These are phyloP conservation scores for Eupeodes latifasciatus DNA, from an alignment of 2,888 invertebrate species.

Conservation along the genomic window DNA sequence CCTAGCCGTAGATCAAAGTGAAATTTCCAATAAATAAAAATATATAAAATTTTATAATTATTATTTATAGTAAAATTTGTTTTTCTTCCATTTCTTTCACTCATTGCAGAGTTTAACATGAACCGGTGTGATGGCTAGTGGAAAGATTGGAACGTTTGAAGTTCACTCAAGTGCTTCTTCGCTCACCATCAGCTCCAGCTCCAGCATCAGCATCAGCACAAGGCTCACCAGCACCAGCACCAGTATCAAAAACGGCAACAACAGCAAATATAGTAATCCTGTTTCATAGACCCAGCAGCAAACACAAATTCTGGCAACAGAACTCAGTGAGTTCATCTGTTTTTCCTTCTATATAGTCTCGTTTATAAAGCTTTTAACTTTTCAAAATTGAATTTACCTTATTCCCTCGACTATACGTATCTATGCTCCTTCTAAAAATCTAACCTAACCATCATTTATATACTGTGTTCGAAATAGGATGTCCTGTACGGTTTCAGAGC, in stretches of 20 bases:
- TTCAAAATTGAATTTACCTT: constrained; percentile 44
- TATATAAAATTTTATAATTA: neutral
- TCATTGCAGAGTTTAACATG: constrained; percentile 67
- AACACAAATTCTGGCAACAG: constrained; percentile 75
- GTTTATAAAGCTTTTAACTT: constrained; percentile 17
- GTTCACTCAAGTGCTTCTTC: constrained; percentile 66
- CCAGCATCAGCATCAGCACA: neutral
- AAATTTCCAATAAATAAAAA: neutral
- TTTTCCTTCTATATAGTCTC: neutral
- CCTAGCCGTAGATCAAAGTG: neutral
- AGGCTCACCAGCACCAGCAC: constrained; percentile 1
- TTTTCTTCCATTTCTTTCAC: constrained; percentile 13
- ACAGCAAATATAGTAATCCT: constrained; percentile 51
- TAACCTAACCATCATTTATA: neutral
- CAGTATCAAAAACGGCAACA: neutral
- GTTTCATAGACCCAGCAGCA: constrained; percentile 71
- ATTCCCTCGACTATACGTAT: constrained; percentile 14
- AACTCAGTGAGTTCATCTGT: constrained; percentile 65
- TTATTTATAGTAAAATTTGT: neutral
- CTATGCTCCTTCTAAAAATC: neutral
- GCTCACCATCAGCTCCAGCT: constrained; percentile 7
- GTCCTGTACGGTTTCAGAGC: constrained; percentile 86
- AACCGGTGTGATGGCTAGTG: constrained; percentile 71
- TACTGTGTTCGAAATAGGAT: constrained; percentile 81
- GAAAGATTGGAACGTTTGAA: constrained; percentile 48